phyloP scores from a whole-genome alignment of 1,140 invertebrate genomes.

The Phymastichus coffea region DNA sequence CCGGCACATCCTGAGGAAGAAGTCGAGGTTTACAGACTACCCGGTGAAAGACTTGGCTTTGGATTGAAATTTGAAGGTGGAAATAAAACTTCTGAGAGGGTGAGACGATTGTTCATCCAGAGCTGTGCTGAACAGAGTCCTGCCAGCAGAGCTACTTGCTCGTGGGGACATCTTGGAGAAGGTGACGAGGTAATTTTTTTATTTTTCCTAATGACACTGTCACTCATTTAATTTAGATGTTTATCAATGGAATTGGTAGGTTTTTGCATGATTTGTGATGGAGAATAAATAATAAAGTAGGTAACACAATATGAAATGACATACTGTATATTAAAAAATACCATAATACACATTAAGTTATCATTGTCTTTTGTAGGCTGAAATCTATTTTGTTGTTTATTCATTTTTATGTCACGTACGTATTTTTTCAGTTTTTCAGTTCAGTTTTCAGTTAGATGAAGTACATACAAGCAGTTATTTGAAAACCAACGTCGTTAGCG shows the following conservation, averaged over 20 bases:
- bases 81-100: conserved; percentile 71
- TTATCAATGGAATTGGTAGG: no score
- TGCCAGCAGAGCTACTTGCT: conserved; percentile 73
- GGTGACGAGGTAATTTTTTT: conserved; percentile 69
- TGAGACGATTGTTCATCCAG: conserved; percentile 79
- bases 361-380: neutral
- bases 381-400: neutral
- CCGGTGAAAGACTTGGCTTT: conserved; percentile 86
- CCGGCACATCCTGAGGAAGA: conserved; percentile 61
- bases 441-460: no score
- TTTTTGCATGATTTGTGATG: no score
- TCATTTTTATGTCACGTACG: no score
- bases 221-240: no score
- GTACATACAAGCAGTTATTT: no score
- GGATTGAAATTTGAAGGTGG: conserved; percentile 91
- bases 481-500: no score
- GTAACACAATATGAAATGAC: no score
- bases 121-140: conserved; percentile 87
- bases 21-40: conserved; percentile 78
- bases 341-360: neutral
- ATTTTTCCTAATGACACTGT: neutral
- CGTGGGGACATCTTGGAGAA: conserved; percentile 76
- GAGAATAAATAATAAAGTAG: no score
- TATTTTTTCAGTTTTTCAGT: no score
- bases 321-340: no score